Evolutionary conservation across 2,888 invertebrate species (phyloP).

Genomic region (Drosophila emarginata): DNA sequence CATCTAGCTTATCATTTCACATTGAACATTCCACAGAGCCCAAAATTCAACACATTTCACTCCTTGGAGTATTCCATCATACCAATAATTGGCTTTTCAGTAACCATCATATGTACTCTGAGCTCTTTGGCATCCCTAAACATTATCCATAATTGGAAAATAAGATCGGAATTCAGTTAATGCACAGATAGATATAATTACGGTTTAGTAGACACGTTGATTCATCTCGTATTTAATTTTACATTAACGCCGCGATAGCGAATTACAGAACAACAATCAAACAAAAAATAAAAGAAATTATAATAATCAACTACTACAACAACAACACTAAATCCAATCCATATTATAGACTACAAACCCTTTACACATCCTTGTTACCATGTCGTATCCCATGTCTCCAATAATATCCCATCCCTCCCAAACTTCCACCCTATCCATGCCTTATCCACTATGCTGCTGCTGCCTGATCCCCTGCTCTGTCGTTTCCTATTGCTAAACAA

Average conservation of each 20-base stretch:
- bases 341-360: constrained; percentile 56
- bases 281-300: constrained; percentile 23
- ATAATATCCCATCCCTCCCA: constrained; percentile 39
- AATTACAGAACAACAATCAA: constrained; percentile 68
- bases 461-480: constrained; percentile 57
- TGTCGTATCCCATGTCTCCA: constrained; percentile 45
- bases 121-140: constrained; percentile 59
- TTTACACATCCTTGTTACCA: constrained; percentile 60
- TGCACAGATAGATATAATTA: constrained; percentile 55
- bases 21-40: constrained; percentile 41
- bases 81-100: constrained; percentile 43
- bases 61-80: constrained; percentile 28
- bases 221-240: constrained; percentile 43
- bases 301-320: constrained; percentile 48
- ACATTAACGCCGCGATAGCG: constrained; percentile 80
- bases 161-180: constrained; percentile 37
- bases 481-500: constrained; percentile 63
- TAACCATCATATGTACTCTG: constrained; percentile 41
- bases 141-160: constrained; percentile 12
- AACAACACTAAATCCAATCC: constrained; percentile 53
- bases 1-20: constrained; percentile 37
- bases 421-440: constrained; percentile 39
- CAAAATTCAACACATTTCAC: constrained; percentile 10
- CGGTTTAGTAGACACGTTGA: constrained; percentile 47
- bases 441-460: constrained; percentile 50